Percentiles rank a stretch among this genome's conserved stretches.
These are phyloP conservation scores for Mormyrops boulengeri DNA, from an alignment of 2,797 vertebrate species.

Conservation along the genomic window DNA sequence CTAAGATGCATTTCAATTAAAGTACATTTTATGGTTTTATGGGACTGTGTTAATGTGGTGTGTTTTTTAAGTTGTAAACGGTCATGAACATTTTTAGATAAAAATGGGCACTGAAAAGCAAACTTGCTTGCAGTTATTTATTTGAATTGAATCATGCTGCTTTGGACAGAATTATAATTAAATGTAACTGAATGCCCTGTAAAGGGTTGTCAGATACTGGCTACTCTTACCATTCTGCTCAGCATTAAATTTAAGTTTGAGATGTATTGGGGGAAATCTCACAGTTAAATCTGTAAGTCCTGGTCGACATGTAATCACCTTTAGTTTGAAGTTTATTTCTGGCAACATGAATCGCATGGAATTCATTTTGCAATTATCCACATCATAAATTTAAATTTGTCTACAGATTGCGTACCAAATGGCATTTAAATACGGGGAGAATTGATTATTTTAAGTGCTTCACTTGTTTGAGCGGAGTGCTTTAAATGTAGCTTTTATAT, in stretches of 20 bases:
- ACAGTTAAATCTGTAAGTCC: background rate
- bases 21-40: background rate
- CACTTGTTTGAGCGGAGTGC: background rate
- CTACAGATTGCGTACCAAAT: background rate
- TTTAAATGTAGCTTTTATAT: conserved; percentile 1
- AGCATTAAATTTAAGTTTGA: background rate
- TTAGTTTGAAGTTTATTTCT: background rate
- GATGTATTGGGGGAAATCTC: background rate
- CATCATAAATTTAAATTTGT: background rate
- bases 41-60: background rate
- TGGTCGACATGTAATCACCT: background rate
- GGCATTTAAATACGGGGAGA: background rate
- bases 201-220: background rate
- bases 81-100: background rate
- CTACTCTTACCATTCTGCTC: background rate
- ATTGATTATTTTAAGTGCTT: background rate
- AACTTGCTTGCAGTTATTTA: background rate
- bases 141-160: background rate
- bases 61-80: background rate
- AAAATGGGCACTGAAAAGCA: background rate
- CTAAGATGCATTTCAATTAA: background rate
- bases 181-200: background rate
- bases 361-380: background rate
- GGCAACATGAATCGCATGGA: background rate
- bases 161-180: background rate